phyloP scores from a whole-genome alignment of 2,797 vertebrate genomes.

The Glossophaga mutica region DNA sequence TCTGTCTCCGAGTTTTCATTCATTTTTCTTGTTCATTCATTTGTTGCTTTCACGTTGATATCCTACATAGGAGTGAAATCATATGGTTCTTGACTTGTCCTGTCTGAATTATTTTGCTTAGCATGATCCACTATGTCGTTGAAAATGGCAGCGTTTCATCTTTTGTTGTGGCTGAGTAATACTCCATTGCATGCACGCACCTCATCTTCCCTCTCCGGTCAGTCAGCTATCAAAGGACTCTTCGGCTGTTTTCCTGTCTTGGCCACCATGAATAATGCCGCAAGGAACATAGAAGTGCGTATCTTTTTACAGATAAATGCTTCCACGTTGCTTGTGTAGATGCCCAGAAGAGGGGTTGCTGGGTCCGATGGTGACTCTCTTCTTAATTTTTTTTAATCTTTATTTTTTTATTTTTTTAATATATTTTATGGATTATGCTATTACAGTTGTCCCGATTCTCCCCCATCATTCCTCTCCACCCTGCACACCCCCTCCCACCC shows the following conservation, averaged over 20 bases:
- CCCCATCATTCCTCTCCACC: too few relatives aligned
- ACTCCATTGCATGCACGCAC: not conserved
- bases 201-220: not conserved
- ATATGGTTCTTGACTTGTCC: not conserved
- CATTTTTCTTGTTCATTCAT: not conserved
- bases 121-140: not conserved
- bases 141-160: too few relatives aligned
- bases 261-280: not conserved
- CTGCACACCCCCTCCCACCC: too few relatives aligned
- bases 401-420: too few relatives aligned
- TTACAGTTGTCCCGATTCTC: too few relatives aligned
- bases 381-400: too few relatives aligned
- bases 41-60: not conserved
- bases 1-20: not conserved
- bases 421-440: too few relatives aligned
- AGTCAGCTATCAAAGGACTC: not conserved
- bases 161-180: not conserved
- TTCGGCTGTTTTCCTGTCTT: not conserved
- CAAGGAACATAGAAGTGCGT: not conserved
- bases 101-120: not conserved
- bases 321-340: not conserved
- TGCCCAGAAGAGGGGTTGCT: not conserved
- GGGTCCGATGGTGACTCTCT: not conserved
- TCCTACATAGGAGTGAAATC: not conserved
- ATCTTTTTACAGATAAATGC: not conserved